phyloP scores from a whole-genome alignment of 2,797 vertebrate genomes.

The Crenichthys baileyi region DNA sequence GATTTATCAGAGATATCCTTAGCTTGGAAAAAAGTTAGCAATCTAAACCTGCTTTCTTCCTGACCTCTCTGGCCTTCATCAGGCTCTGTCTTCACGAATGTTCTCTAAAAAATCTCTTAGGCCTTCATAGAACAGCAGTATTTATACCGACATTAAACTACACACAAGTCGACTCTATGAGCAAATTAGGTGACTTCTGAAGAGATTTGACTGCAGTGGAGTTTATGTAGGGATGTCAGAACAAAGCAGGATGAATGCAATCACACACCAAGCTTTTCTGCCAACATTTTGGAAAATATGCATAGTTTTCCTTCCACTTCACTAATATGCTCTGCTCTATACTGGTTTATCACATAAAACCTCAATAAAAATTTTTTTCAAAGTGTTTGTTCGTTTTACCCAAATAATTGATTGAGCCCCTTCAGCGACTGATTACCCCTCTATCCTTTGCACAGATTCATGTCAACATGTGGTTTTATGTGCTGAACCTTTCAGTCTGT shows the following conservation, averaged over 20 bases:
- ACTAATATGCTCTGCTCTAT: neutral
- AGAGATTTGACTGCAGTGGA: neutral
- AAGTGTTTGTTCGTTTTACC: neutral
- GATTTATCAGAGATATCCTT: too few relatives aligned
- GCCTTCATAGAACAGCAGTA: too few relatives aligned
- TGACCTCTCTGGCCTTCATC: too few relatives aligned
- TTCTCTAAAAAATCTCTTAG: too few relatives aligned
- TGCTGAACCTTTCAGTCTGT: constrained; percentile 52
- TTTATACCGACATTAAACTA: neutral
- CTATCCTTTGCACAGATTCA: constrained; percentile 23
- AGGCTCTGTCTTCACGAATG: too few relatives aligned
- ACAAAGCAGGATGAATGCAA: neutral
- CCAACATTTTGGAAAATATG: neutral
- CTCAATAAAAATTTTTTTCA: neutral
- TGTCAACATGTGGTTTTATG: constrained; percentile 69
- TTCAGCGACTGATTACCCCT: constrained; percentile 3
- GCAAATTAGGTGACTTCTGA: too few relatives aligned
- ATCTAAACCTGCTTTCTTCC: too few relatives aligned
- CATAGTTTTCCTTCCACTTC: neutral
- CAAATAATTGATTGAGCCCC: neutral
- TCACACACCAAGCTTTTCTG: neutral
- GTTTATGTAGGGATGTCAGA: neutral
- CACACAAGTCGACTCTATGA: too few relatives aligned
- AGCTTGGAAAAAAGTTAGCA: too few relatives aligned
- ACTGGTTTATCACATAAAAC: neutral